phyloP scores from a whole-genome alignment of 2,888 invertebrate species.

The Drosophila acutilabella region DNA sequence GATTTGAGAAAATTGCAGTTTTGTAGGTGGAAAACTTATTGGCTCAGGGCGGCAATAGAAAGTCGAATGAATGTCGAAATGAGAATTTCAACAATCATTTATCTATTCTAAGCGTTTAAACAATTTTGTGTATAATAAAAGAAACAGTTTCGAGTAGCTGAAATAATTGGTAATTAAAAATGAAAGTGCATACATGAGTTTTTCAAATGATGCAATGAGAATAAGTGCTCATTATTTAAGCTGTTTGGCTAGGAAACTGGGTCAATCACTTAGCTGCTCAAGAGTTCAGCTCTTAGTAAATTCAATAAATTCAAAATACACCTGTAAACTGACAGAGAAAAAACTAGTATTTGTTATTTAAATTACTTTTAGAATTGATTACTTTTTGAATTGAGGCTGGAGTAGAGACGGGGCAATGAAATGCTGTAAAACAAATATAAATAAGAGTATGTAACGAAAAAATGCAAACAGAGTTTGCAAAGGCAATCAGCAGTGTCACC shows the following conservation, averaged over 20 bases:
- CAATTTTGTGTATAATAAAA: slow-evolving; percentile 1
- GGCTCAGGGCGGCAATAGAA: not conserved
- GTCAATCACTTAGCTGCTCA: slow-evolving; percentile 30
- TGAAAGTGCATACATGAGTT: slow-evolving; percentile 13
- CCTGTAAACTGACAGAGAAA: slow-evolving; percentile 13
- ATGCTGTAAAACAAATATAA: slow-evolving; percentile 43
- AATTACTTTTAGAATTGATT: slow-evolving; percentile 25
- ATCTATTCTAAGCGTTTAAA: slow-evolving; percentile 13
- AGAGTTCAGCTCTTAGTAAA: not conserved
- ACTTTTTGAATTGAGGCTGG: not conserved
- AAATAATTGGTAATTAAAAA: slow-evolving; percentile 1
- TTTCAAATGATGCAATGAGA: slow-evolving; percentile 32
- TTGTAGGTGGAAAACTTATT: not conserved
- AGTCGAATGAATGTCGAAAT: not conserved
- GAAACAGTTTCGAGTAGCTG: slow-evolving; percentile 11
- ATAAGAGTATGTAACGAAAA: slow-evolving; percentile 3
- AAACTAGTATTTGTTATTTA: slow-evolving; percentile 36
- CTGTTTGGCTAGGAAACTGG: slow-evolving; percentile 12
- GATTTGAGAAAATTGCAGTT: not conserved
- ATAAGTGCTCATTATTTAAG: not conserved
- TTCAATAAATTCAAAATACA: not conserved
- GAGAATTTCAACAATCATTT: slow-evolving; percentile 1
- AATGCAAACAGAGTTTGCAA: slow-evolving; percentile 9
- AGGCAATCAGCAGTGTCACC: slow-evolving; percentile 24
- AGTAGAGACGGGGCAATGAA: slow-evolving; percentile 15